A percentile compares a stretch with the other conserved stretches of the same genome.
phyloP scores from a whole-genome alignment of 2,113 vertebrate species.

The Ornithorhynchus anatinus region DNA sequence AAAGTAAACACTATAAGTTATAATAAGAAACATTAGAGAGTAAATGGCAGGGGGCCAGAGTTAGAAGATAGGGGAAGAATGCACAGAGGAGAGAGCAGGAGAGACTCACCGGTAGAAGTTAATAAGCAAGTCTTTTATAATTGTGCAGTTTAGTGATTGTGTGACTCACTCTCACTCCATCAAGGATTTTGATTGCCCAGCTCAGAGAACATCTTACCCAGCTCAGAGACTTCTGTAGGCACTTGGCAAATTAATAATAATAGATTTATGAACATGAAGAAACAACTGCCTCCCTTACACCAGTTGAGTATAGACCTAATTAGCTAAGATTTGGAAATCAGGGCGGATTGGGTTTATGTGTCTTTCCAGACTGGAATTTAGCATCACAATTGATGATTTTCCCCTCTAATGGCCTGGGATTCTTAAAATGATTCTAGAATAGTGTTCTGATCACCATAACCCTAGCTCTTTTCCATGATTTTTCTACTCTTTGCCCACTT shows the following conservation, averaged over 20 bases:
- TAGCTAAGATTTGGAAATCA: slow-evolving; percentile 44
- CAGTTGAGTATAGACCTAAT: slow-evolving; percentile 38
- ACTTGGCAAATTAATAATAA: slow-evolving; percentile 39
- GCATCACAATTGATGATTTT: slow-evolving; percentile 56
- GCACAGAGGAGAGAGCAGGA: no score
- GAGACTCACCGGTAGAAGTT: no score
- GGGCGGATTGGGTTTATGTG: slow-evolving; percentile 47
- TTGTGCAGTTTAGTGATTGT: no score
- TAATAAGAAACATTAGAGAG: no score
- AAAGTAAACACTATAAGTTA: no score
- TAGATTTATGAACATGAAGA: slow-evolving; percentile 37
- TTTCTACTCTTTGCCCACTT: slow-evolving; percentile 29
- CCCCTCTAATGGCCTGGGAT: slow-evolving; percentile 47
- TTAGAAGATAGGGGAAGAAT: no score
- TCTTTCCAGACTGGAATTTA: slow-evolving; percentile 47
- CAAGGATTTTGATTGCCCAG: not conserved
- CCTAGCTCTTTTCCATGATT: slow-evolving; percentile 50
- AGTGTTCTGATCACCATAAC: slow-evolving; percentile 55
- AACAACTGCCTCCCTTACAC: slow-evolving; percentile 22
- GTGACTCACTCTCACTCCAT: no score
- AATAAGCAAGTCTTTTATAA: no score
- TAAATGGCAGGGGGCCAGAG: no score
- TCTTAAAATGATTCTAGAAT: slow-evolving; percentile 60
- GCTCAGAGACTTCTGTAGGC: slow-evolving; percentile 11
- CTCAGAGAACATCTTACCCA: not conserved